A percentile compares a stretch with the other conserved stretches of the same genome.
These are phyloP conservation scores for Clarias gariepinus DNA, from an alignment of 2,113 vertebrate genomes.

Conservation along the genomic window DNA sequence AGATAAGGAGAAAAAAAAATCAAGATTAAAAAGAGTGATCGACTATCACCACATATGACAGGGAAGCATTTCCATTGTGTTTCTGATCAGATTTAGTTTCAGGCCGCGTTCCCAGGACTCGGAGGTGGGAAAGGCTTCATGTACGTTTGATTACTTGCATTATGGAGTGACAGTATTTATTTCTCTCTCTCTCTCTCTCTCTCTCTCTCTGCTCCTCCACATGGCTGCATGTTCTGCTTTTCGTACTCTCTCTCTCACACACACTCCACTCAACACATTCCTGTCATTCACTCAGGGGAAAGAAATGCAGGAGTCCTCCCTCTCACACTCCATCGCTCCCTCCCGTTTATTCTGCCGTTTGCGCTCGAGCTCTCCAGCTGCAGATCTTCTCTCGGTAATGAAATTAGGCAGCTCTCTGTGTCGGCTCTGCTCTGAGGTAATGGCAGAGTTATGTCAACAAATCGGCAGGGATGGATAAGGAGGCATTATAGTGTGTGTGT, in stretches of 20 bases:
- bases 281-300: conserved; percentile 49
- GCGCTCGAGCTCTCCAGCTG: conserved; percentile 46
- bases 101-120: conserved; percentile 18
- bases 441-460: conserved; percentile 54
- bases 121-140: neutral
- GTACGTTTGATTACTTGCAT: conserved; percentile 36
- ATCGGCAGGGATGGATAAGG: conserved; percentile 50
- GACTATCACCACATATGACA: no score
- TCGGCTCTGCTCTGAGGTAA: conserved; percentile 51
- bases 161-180: conserved; percentile 43
- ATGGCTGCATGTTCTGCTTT: conserved; percentile 45
- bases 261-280: conserved; percentile 48
- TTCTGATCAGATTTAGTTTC: no score
- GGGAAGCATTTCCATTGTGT: no score
- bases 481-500: conserved; percentile 36
- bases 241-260: conserved; percentile 45
- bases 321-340: neutral
- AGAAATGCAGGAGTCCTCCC: conserved; percentile 33
- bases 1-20: no score
- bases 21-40: no score
- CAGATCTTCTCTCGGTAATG: conserved; percentile 50
- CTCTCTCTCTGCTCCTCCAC: conserved; percentile 8
- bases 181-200: conserved; percentile 19
- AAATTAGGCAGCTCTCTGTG: conserved; percentile 51
- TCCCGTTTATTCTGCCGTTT: conserved; percentile 7